Percentiles rank a stretch among this genome's conserved stretches.
These are phyloP conservation scores for Eublepharis macularius DNA, from an alignment of 2,113 vertebrate genomes.

Conservation along the genomic window DNA sequence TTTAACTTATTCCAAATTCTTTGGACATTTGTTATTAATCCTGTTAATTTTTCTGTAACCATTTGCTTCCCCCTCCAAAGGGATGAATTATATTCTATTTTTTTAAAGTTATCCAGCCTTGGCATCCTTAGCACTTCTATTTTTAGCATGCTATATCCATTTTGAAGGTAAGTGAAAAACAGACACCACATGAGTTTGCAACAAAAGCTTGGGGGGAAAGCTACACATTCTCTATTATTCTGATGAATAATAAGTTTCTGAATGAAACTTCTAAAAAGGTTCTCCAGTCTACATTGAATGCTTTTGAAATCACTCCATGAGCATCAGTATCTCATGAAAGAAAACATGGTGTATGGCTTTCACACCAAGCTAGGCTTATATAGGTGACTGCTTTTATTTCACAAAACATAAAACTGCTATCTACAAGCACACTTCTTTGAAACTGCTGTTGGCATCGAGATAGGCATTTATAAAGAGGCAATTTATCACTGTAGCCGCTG, in stretches of 20 bases:
- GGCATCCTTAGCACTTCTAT: conserved; percentile 48
- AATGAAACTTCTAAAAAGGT: neutral
- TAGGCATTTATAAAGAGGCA: too few relatives aligned
- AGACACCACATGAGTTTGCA: neutral
- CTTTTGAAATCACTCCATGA: neutral
- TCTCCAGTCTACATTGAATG: neutral
- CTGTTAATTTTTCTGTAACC: conserved; percentile 51
- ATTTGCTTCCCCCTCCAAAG: conserved; percentile 60
- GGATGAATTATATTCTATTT: conserved; percentile 37
- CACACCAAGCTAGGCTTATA: too few relatives aligned
- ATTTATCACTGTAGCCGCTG: too few relatives aligned
- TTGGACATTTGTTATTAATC: conserved; percentile 52
- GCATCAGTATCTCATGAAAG: neutral
- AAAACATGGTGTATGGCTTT: conserved; percentile 11
- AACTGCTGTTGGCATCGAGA: too few relatives aligned
- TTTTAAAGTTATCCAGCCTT: conserved; percentile 54
- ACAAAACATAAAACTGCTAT: too few relatives aligned
- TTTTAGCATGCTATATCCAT: conserved; percentile 23
- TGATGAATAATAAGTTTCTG: neutral
- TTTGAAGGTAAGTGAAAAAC: conserved; percentile 41
- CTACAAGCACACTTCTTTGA: too few relatives aligned
- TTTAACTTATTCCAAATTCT: conserved; percentile 29
- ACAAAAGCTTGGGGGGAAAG: neutral
- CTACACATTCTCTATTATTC: neutral
- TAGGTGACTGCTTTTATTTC: too few relatives aligned